Percentiles rank a stretch among this genome's conserved stretches.
Conservation (phyloP, 1,140 invertebrate genomes). For the Matsumurasca onukii region DNA sequence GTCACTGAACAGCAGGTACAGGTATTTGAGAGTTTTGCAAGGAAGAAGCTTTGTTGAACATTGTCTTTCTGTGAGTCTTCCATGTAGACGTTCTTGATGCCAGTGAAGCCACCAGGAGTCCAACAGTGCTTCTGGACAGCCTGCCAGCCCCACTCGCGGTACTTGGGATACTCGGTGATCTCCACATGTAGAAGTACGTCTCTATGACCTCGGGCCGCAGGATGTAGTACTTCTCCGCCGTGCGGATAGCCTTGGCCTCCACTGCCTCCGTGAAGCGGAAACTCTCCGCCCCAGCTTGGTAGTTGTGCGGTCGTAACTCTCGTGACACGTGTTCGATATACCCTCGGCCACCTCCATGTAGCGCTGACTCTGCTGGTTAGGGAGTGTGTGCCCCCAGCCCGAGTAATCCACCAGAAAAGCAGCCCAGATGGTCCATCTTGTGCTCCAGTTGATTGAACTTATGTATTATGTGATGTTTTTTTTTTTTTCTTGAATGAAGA, state of each 20-base stretch:
- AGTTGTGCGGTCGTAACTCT: conserved; percentile 86
- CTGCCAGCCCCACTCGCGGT: conserved; percentile 98
- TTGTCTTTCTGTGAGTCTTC: conserved; percentile 87
- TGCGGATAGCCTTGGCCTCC: conserved; percentile 88
- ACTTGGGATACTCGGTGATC: conserved; percentile 95
- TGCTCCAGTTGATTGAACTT: no score
- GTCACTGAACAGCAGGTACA: conserved; percentile 96
- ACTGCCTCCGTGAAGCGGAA: conserved; percentile 85
- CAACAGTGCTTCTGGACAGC: conserved; percentile 93
- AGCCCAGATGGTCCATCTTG: not conserved
- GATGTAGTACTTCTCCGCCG: conserved; percentile 95
- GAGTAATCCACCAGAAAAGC: conserved; percentile 84
- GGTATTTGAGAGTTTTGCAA: conserved; percentile 98
- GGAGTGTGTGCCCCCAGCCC: conserved; percentile 80
- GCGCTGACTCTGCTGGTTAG: conserved; percentile 66
- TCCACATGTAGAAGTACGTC: conserved; percentile 96
- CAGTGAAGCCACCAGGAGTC: conserved; percentile 89
- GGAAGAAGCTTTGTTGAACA: conserved; percentile 97
- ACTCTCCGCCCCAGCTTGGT: conserved; percentile 74
- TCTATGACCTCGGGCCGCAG: conserved; percentile 96
- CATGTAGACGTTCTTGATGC: conserved; percentile 92
- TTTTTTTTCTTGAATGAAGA: no score
- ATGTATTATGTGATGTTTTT: no score
- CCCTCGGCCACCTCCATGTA: conserved; percentile 89
- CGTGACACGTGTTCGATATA: conserved; percentile 96